These are phyloP conservation scores for Caradrina kadenii DNA, from an alignment of 2,888 invertebrate species.

Conservation along the genomic window DNA sequence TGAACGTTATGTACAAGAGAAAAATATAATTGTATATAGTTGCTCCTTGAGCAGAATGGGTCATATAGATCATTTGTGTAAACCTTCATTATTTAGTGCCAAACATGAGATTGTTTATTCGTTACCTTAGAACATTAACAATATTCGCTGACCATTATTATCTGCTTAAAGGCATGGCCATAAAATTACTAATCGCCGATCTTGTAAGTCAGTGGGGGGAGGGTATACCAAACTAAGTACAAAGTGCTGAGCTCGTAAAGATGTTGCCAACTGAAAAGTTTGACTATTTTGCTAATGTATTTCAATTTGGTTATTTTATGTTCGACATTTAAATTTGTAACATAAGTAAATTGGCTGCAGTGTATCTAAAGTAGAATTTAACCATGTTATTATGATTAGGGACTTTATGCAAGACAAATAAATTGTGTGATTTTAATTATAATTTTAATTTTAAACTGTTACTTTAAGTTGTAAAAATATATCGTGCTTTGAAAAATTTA, in stretches of 20 bases:
- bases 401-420: no score
- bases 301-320: slow-evolving; percentile 21
- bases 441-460: no score
- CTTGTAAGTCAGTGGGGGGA: slow-evolving; percentile 29
- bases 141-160: slow-evolving; percentile 36
- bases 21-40: no score
- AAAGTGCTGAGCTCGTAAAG: slow-evolving; percentile 44
- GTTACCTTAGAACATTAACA: slow-evolving; percentile 19
- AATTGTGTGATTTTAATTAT: no score
- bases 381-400: no score
- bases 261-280: slow-evolving; percentile 50
- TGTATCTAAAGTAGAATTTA: neutral
- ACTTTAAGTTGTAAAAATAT: no score
- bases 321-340: slow-evolving; percentile 4
- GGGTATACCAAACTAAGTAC: slow-evolving; percentile 34
- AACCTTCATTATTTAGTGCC: neutral
- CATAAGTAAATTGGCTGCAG: neutral
- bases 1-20: no score
- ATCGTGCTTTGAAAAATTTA: no score
- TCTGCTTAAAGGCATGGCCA: slow-evolving; percentile 31
- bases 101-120: slow-evolving; percentile 19
- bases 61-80: slow-evolving; percentile 4
- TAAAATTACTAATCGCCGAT: slow-evolving; percentile 52
- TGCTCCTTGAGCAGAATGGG: no score
- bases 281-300: slow-evolving; percentile 49